phyloP scores from a whole-genome alignment of 2,113 vertebrate genomes.

The Orthonyx spaldingii region DNA sequence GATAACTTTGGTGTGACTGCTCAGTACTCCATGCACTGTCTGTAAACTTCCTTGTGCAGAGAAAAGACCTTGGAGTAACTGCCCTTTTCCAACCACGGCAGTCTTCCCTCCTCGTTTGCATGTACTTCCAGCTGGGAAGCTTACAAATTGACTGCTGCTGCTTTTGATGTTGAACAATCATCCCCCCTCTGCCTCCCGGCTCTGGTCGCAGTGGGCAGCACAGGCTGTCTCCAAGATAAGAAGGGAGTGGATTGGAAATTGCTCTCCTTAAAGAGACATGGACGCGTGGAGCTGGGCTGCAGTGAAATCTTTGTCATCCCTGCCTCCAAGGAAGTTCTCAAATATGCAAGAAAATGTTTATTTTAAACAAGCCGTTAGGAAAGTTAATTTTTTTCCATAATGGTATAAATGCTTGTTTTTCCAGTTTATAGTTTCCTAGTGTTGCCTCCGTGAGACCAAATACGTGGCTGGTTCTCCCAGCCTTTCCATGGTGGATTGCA shows the following conservation, averaged over 20 bases:
- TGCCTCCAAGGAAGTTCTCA: neutral
- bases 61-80: neutral
- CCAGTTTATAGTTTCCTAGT: neutral
- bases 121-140: conserved; percentile 42
- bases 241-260: conserved; percentile 9
- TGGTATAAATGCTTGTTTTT: neutral
- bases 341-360: neutral
- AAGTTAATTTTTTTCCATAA: conserved; percentile 7
- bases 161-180: conserved; percentile 43
- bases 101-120: neutral
- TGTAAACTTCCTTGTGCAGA: neutral
- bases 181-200: conserved; percentile 23
- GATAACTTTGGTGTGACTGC: neutral
- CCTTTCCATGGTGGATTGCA: neutral
- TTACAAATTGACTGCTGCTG: conserved; percentile 51
- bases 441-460: neutral
- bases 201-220: conserved; percentile 6
- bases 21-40: neutral
- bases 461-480: neutral
- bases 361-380: neutral
- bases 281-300: neutral
- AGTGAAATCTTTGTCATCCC: neutral
- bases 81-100: neutral
- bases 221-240: conserved; percentile 28
- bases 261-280: neutral